phyloP scores from a whole-genome alignment of 2,888 invertebrate genomes.

The Entomobrya multifasciata region DNA sequence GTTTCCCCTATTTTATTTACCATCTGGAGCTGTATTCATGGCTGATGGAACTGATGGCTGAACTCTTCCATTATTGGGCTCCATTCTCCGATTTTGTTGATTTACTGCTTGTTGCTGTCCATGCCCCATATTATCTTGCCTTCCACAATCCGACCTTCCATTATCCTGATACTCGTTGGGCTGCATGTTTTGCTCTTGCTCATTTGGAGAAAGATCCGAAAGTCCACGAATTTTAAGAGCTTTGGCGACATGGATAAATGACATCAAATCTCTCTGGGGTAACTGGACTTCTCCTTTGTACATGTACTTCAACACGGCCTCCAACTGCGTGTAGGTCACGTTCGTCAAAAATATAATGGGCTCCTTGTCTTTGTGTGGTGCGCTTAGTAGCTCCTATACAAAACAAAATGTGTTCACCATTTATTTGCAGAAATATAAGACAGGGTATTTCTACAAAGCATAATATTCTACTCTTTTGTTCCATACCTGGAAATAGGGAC shows the following conservation, averaged over 20 bases:
- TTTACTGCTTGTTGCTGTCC: constrained; percentile 29
- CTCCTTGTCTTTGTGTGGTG: constrained; percentile 62
- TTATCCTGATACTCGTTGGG: constrained; percentile 64
- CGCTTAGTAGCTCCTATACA: constrained; percentile 51
- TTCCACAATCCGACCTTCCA: constrained; percentile 56
- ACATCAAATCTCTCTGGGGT: constrained; percentile 65
- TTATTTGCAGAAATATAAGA: too few species aligned
- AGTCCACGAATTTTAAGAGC: constrained; percentile 63
- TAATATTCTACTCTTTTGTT: too few species aligned
- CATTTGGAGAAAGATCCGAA: constrained; percentile 62
- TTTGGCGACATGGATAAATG: constrained; percentile 62
- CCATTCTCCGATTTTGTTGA: constrained; percentile 36
- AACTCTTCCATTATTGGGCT: constrained; percentile 52
- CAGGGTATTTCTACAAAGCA: background rate
- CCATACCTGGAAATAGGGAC: constrained; percentile 64
- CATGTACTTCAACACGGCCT: constrained; percentile 62
- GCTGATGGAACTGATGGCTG: constrained; percentile 33
- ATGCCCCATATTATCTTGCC: constrained; percentile 62
- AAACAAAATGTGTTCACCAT: background rate
- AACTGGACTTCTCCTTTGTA: constrained; percentile 69
- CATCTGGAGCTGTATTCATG: constrained; percentile 56
- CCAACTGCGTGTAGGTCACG: constrained; percentile 58
- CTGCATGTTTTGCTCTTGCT: constrained; percentile 60
- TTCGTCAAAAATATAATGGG: constrained; percentile 64
- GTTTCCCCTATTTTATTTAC: too few species aligned